These are phyloP conservation scores for Drosophila nebulosa DNA, from an alignment of 1,140 invertebrate species.

Conservation along the genomic window DNA sequence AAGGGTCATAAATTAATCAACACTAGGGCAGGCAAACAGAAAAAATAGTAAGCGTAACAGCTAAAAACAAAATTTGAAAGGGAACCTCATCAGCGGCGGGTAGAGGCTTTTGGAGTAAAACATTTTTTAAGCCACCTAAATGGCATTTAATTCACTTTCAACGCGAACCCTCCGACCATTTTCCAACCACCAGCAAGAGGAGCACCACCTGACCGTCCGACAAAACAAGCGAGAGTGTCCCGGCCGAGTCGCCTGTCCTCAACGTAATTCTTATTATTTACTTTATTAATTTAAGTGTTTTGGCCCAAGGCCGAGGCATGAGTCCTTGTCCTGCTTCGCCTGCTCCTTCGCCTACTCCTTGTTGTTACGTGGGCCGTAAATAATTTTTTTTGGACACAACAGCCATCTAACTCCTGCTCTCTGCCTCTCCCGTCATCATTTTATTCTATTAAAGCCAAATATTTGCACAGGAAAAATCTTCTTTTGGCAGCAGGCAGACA, in stretches of 20 bases:
- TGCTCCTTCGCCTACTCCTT: background rate
- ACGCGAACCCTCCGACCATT: conserved; percentile 20
- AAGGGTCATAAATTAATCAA: conserved; percentile 69
- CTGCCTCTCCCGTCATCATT: conserved; percentile 49
- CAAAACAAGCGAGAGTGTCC: background rate
- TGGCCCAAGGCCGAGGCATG: conserved; percentile 39
- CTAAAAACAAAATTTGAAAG: background rate
- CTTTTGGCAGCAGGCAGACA: conserved; percentile 7
- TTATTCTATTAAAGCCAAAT: conserved; percentile 78
- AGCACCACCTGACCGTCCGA: conserved; percentile 23
- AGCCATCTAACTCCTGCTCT: background rate
- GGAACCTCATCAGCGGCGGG: conserved; percentile 11
- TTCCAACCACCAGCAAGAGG: background rate
- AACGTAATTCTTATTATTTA: conserved; percentile 75
- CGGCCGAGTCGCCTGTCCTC: conserved; percentile 9
- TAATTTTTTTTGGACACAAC: conserved; percentile 41
- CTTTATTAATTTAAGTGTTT: conserved; percentile 80
- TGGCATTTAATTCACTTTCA: conserved; percentile 76
- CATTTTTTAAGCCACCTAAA: conserved; percentile 65
- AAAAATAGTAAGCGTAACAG: conserved; percentile 4
- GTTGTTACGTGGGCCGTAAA: conserved; percentile 39
- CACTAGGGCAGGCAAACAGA: background rate
- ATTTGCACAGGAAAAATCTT: conserved; percentile 56
- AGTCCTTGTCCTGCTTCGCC: background rate
- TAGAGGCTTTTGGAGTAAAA: conserved; percentile 12